phyloP scores from a whole-genome alignment of 37 sponge, comb jelly and placozoan species.

The Spongilla lacustris region DNA sequence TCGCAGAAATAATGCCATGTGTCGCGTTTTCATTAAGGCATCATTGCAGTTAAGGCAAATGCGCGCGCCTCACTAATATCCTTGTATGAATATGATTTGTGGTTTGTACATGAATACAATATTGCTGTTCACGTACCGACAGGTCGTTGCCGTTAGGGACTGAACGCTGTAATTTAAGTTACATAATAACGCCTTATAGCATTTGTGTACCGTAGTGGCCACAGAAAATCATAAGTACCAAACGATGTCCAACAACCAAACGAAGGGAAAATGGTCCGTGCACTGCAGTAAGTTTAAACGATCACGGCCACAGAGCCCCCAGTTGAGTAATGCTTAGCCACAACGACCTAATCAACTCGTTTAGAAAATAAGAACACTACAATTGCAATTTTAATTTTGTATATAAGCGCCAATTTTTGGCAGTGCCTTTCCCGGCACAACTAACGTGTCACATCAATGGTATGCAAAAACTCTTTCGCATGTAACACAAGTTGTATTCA shows the following conservation, averaged over 20 bases:
- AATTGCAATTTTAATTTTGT: neutral
- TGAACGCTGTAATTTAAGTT: conserved; percentile 1
- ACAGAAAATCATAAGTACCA: neutral
- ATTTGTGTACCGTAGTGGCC: conserved; percentile 1
- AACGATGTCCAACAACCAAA: conserved; percentile 1
- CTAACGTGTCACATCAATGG: neutral
- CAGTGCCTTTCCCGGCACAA: conserved; percentile 1
- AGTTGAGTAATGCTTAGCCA: neutral
- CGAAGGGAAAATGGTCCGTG: neutral
- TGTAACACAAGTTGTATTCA: no score
- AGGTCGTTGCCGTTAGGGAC: neutral
- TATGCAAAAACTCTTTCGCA: no score
- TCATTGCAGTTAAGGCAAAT: neutral
- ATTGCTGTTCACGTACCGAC: neutral
- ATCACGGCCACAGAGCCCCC: neutral
- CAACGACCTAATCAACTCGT: conserved; percentile 1
- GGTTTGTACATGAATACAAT: neutral
- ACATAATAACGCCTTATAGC: neutral
- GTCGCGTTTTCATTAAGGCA: neutral
- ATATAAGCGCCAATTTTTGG: neutral
- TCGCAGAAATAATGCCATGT: no score
- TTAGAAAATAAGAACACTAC: conserved; percentile 1
- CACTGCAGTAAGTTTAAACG: conserved; percentile 1
- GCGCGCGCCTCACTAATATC: neutral
- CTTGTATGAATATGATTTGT: conserved; percentile 1